Evolutionary conservation across 2,797 vertebrate species (phyloP), one percentile per base, ranked within the genome.

Genomic region (Hoplostethus mediterraneus): DNA sequence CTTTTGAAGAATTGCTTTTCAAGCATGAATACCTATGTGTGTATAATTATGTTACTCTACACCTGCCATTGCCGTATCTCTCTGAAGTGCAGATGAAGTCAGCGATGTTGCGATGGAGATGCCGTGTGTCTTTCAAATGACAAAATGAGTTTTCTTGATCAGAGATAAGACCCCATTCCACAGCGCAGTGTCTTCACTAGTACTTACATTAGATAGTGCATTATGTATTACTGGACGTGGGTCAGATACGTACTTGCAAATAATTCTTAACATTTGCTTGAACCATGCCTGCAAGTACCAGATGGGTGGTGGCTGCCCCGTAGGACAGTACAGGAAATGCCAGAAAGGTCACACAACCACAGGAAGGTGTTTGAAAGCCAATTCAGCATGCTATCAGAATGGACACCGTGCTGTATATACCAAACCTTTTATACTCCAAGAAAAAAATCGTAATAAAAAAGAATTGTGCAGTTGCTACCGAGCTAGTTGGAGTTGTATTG

Each of bases 181-280:
- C 13, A 51, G 53, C 28, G 54, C 62, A 6, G 14, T 16, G 45
- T 70, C 64, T 52, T 61, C 40, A 25, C 12, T 36, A 36, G 5
- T 36, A 36, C 33, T 36, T 51, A 21, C n/a, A 63, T 79, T 62
- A 30, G 42, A 74, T 68, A 21, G 25, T 0, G 53, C 45, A 48
- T 64, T n/a, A 53, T 51, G 42, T 70, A 55, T 13, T 59, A 73
- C 56, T 28, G 40, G 28, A 66, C 45, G 11, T 5, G 1, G 44
- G 51, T 3, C 28, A 25, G 30, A 73, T 80, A 75, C 1, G 80
- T 69, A 36, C 42, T 33, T 78, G 77, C 61, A 76, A 67, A 82
- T 69, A 60, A 61, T 60, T 75, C 65, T 75, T 88, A 88, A 83
- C 83, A 86, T 90, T 89, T 88, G 73, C 81, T 71, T 62, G 61